Evolutionary conservation across 1,140 invertebrate genomes (phyloP).

Genomic region (Araneus ventricosus): DNA sequence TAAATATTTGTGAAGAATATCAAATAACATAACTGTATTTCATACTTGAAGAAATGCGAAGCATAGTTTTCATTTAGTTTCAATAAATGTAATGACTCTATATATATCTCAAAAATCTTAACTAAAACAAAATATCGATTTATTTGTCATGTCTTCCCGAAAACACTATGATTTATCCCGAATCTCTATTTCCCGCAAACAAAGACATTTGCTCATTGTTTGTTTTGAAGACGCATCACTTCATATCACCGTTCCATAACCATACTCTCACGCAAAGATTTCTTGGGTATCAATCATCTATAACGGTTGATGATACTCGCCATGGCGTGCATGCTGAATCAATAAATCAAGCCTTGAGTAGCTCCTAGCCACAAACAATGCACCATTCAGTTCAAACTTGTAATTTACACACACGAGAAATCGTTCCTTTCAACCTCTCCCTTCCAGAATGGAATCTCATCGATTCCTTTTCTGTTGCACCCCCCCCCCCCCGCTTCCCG

Average conservation of each 20-base stretch:
- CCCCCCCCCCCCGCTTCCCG: not conserved
- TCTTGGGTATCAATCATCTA: constrained; percentile 26
- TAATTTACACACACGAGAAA: constrained; percentile 49
- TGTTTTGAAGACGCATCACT: not conserved
- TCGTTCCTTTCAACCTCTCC: constrained; percentile 11
- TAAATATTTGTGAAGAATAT: no score
- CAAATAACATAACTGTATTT: no score
- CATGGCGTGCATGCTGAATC: constrained; percentile 7
- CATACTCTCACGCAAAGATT: constrained; percentile 3
- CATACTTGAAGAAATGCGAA: no score
- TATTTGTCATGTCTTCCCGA: not conserved
- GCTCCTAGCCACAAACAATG: constrained; percentile 20
- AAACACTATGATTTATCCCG: not conserved
- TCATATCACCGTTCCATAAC: constrained; percentile 21
- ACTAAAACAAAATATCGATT: not conserved
- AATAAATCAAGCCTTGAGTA: constrained; percentile 42
- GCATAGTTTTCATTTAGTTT: no score
- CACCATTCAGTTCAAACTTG: constrained; percentile 40
- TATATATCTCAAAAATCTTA: not conserved
- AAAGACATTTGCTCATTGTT: constrained; percentile 21
- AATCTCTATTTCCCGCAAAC: constrained; percentile 10
- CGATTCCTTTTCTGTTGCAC: not conserved
- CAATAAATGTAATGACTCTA: no score
- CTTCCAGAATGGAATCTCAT: constrained; percentile 16
- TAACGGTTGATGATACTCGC: not conserved